Conservation (phyloP, 2,888 invertebrate species). For the Tiliacea citrago region DNA sequence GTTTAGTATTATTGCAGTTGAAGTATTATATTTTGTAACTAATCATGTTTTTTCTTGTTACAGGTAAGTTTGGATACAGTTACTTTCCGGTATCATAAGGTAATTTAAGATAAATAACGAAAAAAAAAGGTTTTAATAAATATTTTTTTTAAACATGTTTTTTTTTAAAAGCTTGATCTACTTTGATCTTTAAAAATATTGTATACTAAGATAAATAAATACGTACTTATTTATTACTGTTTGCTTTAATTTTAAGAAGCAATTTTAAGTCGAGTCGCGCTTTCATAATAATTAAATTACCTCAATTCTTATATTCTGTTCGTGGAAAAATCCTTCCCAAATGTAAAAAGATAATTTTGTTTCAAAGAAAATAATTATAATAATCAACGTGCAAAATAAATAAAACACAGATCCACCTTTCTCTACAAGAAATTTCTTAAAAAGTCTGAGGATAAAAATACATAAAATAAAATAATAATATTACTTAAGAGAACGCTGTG, state of each 20-base stretch:
- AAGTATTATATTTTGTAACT: constrained; percentile 5
- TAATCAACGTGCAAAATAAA: neutral
- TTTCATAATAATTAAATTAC: neutral
- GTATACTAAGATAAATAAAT: too few species aligned
- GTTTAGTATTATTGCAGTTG: too few species aligned
- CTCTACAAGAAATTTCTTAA: too few species aligned
- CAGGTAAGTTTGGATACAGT: constrained; percentile 43
- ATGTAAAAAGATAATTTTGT: neutral
- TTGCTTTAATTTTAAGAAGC: too few species aligned
- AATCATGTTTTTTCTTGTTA: constrained; percentile 47
- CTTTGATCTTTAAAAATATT: too few species aligned
- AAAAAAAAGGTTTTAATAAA: too few species aligned
- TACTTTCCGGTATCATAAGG: constrained; percentile 13
- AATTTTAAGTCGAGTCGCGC: too few species aligned
- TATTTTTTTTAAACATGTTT: too few species aligned
- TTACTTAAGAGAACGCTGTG: constrained; percentile 5
- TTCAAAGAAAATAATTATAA: neutral
- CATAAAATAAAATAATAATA: neutral
- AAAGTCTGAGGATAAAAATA: neutral
- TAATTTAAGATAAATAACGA: constrained; percentile 8
- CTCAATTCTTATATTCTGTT: neutral
- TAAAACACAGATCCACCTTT: neutral
- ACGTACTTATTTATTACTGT: too few species aligned
- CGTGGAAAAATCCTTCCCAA: neutral
- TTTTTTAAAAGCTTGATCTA: too few species aligned